phyloP scores from a whole-genome alignment of 2,113 vertebrate genomes.

The Sprattus sprattus region DNA sequence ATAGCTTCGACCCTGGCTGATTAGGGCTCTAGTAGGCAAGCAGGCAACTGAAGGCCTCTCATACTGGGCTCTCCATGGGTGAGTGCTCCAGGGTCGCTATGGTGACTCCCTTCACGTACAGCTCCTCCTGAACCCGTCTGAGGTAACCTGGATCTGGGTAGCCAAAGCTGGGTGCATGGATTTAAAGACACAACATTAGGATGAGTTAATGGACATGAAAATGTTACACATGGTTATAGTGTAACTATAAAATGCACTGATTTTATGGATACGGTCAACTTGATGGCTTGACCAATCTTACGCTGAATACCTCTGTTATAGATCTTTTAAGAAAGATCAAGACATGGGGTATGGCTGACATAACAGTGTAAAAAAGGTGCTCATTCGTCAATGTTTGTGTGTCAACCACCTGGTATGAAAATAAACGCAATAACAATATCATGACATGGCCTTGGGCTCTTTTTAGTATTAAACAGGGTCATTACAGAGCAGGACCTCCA shows the following conservation, averaged over 20 bases:
- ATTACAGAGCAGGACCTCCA: not conserved
- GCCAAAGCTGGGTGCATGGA: slow-evolving; percentile 70
- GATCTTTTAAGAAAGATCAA: not conserved
- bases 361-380: not conserved
- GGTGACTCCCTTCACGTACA: slow-evolving; percentile 77
- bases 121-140: slow-evolving; percentile 76
- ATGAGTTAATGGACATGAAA: not conserved
- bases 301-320: not conserved
- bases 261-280: not conserved
- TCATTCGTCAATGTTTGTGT: not conserved
- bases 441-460: not conserved
- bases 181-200: slow-evolving; percentile 26
- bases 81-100: slow-evolving; percentile 37
- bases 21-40: not conserved
- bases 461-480: not conserved
- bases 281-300: not conserved
- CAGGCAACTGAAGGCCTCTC: not conserved
- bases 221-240: not conserved
- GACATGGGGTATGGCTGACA: not conserved
- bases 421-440: not conserved
- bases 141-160: slow-evolving; percentile 80
- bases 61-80: not conserved
- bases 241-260: not conserved
- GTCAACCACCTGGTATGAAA: not conserved
- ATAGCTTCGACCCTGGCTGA: not conserved